These are phyloP conservation scores for Ectemnius lituratus DNA, from an alignment of 2,888 invertebrate genomes.

Conservation along the genomic window DNA sequence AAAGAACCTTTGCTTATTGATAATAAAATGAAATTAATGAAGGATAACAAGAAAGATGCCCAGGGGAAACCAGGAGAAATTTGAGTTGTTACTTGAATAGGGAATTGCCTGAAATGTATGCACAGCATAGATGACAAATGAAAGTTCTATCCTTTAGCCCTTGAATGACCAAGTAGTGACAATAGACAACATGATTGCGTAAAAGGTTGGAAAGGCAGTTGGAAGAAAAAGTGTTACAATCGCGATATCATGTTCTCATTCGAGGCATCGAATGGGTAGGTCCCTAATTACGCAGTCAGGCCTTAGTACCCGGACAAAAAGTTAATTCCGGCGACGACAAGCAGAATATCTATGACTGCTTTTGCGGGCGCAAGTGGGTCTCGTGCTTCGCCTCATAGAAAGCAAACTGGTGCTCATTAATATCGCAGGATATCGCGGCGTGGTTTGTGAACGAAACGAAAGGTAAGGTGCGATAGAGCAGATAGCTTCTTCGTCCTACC, in stretches of 20 bases:
- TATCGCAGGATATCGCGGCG: conserved; percentile 30
- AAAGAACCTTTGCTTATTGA: no score
- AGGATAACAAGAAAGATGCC: no score
- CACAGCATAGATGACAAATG: no score
- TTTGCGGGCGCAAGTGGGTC: conserved; percentile 29
- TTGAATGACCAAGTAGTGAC: no score
- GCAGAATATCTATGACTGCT: conserved; percentile 34
- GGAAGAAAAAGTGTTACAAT: not conserved
- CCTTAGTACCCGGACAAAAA: conserved; percentile 22
- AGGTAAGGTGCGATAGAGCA: not conserved
- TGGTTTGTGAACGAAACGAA: conserved; percentile 30
- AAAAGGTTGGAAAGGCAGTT: no score
- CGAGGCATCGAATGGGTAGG: not conserved
- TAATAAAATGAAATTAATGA: no score
- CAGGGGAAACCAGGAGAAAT: no score
- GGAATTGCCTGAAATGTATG: no score
- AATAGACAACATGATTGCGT: no score
- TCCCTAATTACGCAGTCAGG: conserved; percentile 28
- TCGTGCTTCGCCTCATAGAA: conserved; percentile 29
- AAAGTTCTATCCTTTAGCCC: no score
- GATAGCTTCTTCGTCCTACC: not conserved
- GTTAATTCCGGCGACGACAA: conserved; percentile 32
- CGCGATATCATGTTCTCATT: conserved; percentile 2
- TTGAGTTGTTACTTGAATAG: no score
- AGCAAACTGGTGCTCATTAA: conserved; percentile 37